A percentile compares a stretch with the other conserved stretches of the same genome.
Conservation (phyloP, 2,797 vertebrate species). For the Acropternis orthonyx region DNA sequence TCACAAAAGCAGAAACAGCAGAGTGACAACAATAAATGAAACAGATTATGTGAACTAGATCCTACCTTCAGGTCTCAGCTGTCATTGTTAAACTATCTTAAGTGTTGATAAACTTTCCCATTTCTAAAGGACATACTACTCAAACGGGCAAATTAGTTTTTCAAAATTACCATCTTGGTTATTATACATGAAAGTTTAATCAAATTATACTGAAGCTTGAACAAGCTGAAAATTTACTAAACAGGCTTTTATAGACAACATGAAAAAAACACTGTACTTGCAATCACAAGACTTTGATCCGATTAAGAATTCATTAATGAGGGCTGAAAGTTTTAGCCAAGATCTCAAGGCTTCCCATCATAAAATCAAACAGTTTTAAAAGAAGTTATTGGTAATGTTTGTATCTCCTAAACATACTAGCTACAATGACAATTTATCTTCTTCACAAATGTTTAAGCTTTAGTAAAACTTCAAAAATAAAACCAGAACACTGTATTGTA, state of each 20-base stretch:
- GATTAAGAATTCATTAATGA: background rate
- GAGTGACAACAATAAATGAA: rapidly evolving
- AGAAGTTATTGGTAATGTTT: background rate
- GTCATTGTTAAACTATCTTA: background rate
- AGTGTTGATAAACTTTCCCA: background rate
- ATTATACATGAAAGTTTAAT: background rate
- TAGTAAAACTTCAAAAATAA: background rate
- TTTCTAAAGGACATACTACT: background rate
- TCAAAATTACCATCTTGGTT: background rate
- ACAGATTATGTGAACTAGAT: background rate
- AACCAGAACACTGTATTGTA: background rate
- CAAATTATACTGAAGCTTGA: background rate
- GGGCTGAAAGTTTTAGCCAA: background rate
- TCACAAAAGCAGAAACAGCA: background rate
- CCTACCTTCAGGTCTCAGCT: background rate
- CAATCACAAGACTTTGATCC: background rate
- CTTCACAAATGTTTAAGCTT: background rate
- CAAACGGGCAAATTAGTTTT: background rate
- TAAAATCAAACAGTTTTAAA: background rate
- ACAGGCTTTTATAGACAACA: background rate
- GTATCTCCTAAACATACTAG: background rate
- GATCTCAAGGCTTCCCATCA: background rate
- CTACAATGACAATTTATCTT: background rate
- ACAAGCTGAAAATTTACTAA: background rate
- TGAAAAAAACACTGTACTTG: background rate